Percentiles rank a stretch among this genome's conserved stretches.
Evolutionary conservation across 2,113 vertebrate species (phyloP).

Genomic region (Tenrec ecaudatus): DNA sequence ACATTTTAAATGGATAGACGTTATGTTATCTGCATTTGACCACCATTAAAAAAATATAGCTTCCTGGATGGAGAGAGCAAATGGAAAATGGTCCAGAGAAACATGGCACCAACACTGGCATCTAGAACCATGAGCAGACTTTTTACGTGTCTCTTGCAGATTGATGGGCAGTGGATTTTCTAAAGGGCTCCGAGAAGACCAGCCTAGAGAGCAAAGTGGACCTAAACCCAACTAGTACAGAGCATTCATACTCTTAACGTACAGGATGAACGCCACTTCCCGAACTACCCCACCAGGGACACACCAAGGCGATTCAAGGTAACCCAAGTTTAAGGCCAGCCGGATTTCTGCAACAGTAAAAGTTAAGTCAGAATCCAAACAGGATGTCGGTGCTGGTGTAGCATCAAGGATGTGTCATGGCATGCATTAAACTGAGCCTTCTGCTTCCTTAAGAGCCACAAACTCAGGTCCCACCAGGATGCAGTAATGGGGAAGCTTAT

Average conservation of each 20-base stretch:
- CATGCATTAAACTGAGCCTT: background rate
- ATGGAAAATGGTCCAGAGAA: background rate
- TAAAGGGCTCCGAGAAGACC: background rate
- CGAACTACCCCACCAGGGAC: background rate
- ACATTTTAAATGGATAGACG: background rate
- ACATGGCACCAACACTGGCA: rapidly evolving
- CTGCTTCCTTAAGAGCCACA: constrained; percentile 24
- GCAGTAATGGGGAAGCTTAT: background rate
- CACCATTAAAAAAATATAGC: background rate
- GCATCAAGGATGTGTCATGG: background rate
- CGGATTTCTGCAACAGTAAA: constrained; percentile 28
- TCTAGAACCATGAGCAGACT: too few species aligned
- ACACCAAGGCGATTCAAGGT: background rate
- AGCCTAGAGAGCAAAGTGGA: background rate
- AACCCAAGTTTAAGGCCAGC: background rate
- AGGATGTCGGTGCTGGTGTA: background rate
- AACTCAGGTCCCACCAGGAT: constrained; percentile 38
- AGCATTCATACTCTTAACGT: background rate
- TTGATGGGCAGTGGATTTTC: background rate
- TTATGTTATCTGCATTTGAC: background rate
- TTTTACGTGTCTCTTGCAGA: background rate
- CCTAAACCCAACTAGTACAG: background rate
- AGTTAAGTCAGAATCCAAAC: constrained; percentile 36
- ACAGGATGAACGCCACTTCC: background rate
- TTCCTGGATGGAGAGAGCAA: background rate